Percentiles rank a stretch among this genome's conserved stretches.
Evolutionary conservation across 2,888 invertebrate species (phyloP).

Genomic region (Apamea sordens): DNA sequence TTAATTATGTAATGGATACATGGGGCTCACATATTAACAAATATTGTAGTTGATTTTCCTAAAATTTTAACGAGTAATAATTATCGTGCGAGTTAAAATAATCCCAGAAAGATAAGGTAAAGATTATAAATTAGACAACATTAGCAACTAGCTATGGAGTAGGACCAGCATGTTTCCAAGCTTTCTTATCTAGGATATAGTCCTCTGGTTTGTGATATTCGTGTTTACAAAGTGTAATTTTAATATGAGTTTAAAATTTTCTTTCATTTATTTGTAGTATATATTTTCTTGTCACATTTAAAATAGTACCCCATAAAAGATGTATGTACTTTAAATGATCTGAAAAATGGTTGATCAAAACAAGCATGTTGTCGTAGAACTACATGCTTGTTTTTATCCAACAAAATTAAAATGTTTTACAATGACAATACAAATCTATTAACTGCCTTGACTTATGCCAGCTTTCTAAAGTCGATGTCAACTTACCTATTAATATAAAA

Average conservation of each 20-base stretch:
- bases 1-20: not conserved
- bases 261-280: not conserved
- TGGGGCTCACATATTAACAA: no score
- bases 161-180: not conserved
- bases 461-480: not conserved
- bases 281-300: no score
- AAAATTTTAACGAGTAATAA: no score
- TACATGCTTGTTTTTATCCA: not conserved
- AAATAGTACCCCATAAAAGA: no score
- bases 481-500: not conserved
- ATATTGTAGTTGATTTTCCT: no score
- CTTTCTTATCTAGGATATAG: not conserved
- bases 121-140: no score
- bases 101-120: no score
- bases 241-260: not conserved
- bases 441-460: not conserved
- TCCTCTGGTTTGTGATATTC: not conserved
- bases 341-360: not conserved
- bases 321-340: no score
- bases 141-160: not conserved
- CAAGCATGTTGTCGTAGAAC: not conserved
- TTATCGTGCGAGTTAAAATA: no score
- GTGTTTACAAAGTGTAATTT: not conserved
- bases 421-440: not conserved
- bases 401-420: not conserved